Evolutionary conservation across 1,140 invertebrate species (phyloP).

Genomic region (Drosophila paulistorum): DNA sequence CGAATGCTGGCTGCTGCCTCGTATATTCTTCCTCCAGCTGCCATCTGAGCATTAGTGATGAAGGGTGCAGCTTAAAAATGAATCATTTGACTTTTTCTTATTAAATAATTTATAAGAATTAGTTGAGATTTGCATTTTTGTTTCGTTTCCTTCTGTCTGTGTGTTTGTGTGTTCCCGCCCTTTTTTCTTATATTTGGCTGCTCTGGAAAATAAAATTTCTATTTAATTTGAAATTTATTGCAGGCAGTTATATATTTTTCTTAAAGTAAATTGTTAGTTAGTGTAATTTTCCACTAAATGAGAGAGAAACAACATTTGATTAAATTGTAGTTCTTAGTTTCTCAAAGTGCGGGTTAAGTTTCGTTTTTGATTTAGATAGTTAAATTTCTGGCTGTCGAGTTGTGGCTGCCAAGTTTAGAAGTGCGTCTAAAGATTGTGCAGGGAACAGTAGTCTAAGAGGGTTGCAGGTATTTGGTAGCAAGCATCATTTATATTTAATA

Average conservation of each 20-base stretch:
- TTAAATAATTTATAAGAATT: conserved; percentile 82
- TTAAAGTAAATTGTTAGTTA: background rate
- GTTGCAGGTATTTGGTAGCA: conserved; percentile 2
- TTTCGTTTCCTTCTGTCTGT: conserved; percentile 31
- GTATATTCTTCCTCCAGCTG: conserved; percentile 49
- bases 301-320: conserved; percentile 30
- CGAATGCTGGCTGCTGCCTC: conserved; percentile 27
- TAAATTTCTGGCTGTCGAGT: conserved; percentile 50
- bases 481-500: conserved; percentile 66
- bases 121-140: conserved; percentile 80
- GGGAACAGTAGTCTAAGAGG: too few relatives aligned
- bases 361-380: conserved; percentile 54
- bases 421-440: too few relatives aligned
- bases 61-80: conserved; percentile 80
- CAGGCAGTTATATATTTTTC: conserved; percentile 55
- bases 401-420: conserved; percentile 9
- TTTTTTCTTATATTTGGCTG: background rate
- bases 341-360: conserved; percentile 49
- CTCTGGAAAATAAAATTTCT: conserved; percentile 68
- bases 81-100: conserved; percentile 82
- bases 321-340: conserved; percentile 44
- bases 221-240: conserved; percentile 81
- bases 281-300: background rate
- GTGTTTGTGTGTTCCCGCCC: background rate
- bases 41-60: conserved; percentile 77